phyloP scores from a whole-genome alignment of 2,888 invertebrate genomes.

The Megastigmus dorsalis region DNA sequence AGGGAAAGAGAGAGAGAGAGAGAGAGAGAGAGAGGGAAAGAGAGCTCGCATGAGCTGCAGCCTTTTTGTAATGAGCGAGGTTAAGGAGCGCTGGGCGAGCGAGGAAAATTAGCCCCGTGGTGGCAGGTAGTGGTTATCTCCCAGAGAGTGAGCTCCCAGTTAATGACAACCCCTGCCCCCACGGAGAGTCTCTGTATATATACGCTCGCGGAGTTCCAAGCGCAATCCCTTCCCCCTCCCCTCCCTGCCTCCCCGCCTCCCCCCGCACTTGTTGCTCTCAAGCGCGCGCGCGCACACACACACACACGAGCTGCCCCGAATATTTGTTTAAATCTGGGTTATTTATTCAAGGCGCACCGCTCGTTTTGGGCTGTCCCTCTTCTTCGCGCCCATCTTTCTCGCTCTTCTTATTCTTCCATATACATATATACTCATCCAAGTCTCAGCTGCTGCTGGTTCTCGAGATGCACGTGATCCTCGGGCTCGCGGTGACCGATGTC shows the following conservation, averaged over 20 bases:
- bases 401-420: too few relatives aligned
- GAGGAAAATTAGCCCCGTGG: constrained; percentile 71
- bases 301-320: too few relatives aligned
- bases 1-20: background rate
- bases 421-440: too few relatives aligned
- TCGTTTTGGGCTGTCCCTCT: too few relatives aligned
- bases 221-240: constrained; percentile 49
- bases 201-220: constrained; percentile 42
- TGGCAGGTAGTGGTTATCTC: constrained; percentile 74
- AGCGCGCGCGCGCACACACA: too few relatives aligned
- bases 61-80: constrained; percentile 8
- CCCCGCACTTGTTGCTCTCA: background rate
- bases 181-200: too few relatives aligned
- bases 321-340: too few relatives aligned
- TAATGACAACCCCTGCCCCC: constrained; percentile 73
- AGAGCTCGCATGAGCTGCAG: background rate
- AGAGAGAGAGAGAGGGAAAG: background rate
- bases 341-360: too few relatives aligned
- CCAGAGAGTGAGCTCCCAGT: constrained; percentile 71
- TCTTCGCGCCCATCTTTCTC: too few relatives aligned
- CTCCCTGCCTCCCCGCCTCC: background rate
- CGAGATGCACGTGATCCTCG: too few relatives aligned
- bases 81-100: background rate
- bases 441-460: too few relatives aligned
- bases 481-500: too few relatives aligned